Base-by-base conservation (phyloP, 2,113 vertebrate genomes). In the Sardina pilchardus region DNA sequence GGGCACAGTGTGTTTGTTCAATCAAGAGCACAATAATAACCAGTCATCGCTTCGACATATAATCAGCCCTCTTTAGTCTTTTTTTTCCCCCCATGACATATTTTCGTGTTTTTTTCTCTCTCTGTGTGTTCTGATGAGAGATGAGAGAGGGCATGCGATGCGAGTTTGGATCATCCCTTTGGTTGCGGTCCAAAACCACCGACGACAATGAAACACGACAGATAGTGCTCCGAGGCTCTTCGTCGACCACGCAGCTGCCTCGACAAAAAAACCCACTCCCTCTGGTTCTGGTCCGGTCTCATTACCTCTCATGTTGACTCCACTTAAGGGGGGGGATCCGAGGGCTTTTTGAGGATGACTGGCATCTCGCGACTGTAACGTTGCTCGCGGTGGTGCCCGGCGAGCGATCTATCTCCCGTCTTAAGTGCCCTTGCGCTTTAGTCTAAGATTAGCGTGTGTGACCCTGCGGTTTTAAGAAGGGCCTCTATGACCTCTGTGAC, bases 21-120 rank as follows among this genome's bases (percentile, higher is more conserved):
- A 71, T 71, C 63, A 71, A 71, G 63, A 71, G 63, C 63, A 71
- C 7, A 71, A 71, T 71, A 71, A 71, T 71, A 71, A 71, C 63
- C 63, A 71, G 63, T 71, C 63, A 71, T 30, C 63, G 30, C n/a
- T 71, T 71, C 26, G 0, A 30, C 63, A 71, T 71, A 30, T 71
- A 71, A 71, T 71, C 63, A 71, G 63, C 12, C 26, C 7, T 47
- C 26, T 30, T 30, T 14, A 7, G 63, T 71, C 63, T 34, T 12
- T 26, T 14, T 26, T 26, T 26, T 19, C 0, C 16, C 1, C 17
- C 53, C 59, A 26, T 26, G n/a, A 67, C 5, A 67, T 26, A 8
- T 34, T 16, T 71, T 3, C 21, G n/a, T n/a, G n/a, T 63, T 34
- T 71, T 30, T 63, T 8, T 63, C 59, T 71, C 63, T 30, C 63